Conservation (phyloP, 1,140 invertebrate genomes). For the Elymnias hypermnestra region DNA sequence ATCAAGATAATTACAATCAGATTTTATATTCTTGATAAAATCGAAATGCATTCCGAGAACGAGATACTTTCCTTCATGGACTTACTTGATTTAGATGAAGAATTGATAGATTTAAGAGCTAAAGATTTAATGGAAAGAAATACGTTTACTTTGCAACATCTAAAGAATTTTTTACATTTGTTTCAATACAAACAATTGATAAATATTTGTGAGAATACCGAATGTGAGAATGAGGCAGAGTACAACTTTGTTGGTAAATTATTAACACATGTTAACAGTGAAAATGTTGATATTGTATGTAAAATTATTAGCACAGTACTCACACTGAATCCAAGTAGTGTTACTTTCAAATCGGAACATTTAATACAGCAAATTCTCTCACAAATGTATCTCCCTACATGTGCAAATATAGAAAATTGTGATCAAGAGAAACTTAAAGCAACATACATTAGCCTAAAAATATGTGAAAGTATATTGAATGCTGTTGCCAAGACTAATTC, state of each 20-base stretch:
- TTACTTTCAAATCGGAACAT: constrained; percentile 54
- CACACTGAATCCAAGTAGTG: constrained; percentile 33
- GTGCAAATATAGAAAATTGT: constrained; percentile 3
- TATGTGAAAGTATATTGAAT: constrained; percentile 46
- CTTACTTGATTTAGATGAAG: constrained; percentile 58
- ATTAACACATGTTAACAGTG: constrained; percentile 28
- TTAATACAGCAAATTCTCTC: constrained; percentile 55
- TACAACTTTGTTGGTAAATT: constrained; percentile 46
- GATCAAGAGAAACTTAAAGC: constrained; percentile 9
- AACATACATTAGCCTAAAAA: constrained; percentile 38
- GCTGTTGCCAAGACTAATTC: constrained; percentile 28
- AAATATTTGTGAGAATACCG: constrained; percentile 43
- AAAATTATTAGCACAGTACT: constrained; percentile 43
- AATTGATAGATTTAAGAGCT: constrained; percentile 42
- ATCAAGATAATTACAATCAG: too few species aligned
- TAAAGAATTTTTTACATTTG: constrained; percentile 38
- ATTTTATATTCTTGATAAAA: constrained; percentile 3
- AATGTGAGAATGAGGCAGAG: constrained; percentile 53
- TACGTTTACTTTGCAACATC: constrained; percentile 36
- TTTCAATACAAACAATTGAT: constrained; percentile 58
- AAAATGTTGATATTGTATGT: constrained; percentile 41
- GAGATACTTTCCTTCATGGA: constrained; percentile 56
- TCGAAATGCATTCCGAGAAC: constrained; percentile 23
- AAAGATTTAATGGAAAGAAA: constrained; percentile 39
- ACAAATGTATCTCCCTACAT: constrained; percentile 28